Evolutionary conservation across 1,140 invertebrate species (phyloP), one percentile per base, ranked within the genome.

Genomic region (Triops cancriformis): DNA sequence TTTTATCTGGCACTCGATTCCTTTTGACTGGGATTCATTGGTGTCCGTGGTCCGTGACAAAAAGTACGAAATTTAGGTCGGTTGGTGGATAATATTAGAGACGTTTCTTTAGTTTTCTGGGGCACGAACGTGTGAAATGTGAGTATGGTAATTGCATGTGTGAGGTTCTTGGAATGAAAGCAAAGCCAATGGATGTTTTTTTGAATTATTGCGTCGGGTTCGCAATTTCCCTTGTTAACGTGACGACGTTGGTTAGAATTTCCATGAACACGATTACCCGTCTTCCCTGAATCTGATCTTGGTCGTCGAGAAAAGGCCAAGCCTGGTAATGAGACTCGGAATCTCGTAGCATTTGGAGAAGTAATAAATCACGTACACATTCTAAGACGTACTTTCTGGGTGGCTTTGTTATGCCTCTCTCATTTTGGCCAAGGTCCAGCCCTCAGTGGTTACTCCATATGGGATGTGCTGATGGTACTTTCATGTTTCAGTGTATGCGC

Each of bases 341-440:
- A 0, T 18, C 5, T 18, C 51, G 6, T 64, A 64, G 23, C 23
- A 14, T 64, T 64, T 23, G n/a, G 6, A 64, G 51, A 23, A 64
- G 51, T 64, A 64, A 64, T 64, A 64, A 64, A 64, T 64, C n/a
- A 64, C 51, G 51, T 23, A 64, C 51, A 1, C 51, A 64, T 64
- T 64, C 51, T 64, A 18, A n/a, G n/a, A 64, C 51, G 51, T 64
- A 64, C 1, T 11, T 64, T 64, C 23, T 23, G 10, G 23, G n/a
- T 73, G 76, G 73, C 27, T 45, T 77, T 27, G 23, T 45, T 42
- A n/a, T 72, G 75, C 1, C 12, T 76, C 11, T n/a, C 12, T 72
- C 26, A 2, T 77, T 23, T 43, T 31, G 26, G 26, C 43, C 14
- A 5, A 26, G 73, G 14, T 74, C 75, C 23, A 78, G 18, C 42